Evolutionary conservation across 2,888 invertebrate species (phyloP), one percentile per base, ranked within the genome.

Genomic region (Trilocha varians): DNA sequence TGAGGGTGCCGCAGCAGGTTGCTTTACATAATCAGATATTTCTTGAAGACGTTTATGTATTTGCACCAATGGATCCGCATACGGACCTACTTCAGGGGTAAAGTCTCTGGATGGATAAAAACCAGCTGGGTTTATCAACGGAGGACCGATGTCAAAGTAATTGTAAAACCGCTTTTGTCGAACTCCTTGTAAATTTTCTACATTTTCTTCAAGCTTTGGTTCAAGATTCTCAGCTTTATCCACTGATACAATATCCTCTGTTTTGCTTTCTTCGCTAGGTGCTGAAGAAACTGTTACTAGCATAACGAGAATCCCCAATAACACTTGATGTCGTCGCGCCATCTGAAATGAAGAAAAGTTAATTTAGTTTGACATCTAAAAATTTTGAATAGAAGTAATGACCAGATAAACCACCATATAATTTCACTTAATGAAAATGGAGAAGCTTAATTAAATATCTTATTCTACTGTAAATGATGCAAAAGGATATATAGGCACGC

Each of bases 301-400:
- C 34, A 70, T 49, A 42, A 69, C 47, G 44, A 77, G 50, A 43
- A 71, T 45, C 42, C 61, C 61, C 44, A 73, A 44, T 39, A 72
- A 17, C 13, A 67, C 17, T 16, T 53, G 49, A 15, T 50, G 46
- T 38, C 59, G 32, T 45, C 41, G 55, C 56, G 55, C 62, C 82
- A 83, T 83, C 83, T 84, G 82, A 42, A 82, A 83, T 47, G 38
- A 36, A 52, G 49, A 52, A 42, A 47, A 39, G n/a, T 25, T 5
- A 6, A 9, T 25, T 25, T 25, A 25, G 6, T 25, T 25, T 25
- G n/a, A n/a, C n/a, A n/a, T n/a, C n/a, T n/a, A n/a, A n/a, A n/a
- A n/a, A n/a, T n/a, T n/a, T n/a, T n/a, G n/a, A n/a, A n/a, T n/a
- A n/a, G n/a, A n/a, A n/a, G n/a, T n/a, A n/a, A n/a, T n/a, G n/a